Evolutionary conservation across 2,888 invertebrate species (phyloP), one percentile per base, ranked within the genome.

Genomic region (Patella ulyssiponensis): DNA sequence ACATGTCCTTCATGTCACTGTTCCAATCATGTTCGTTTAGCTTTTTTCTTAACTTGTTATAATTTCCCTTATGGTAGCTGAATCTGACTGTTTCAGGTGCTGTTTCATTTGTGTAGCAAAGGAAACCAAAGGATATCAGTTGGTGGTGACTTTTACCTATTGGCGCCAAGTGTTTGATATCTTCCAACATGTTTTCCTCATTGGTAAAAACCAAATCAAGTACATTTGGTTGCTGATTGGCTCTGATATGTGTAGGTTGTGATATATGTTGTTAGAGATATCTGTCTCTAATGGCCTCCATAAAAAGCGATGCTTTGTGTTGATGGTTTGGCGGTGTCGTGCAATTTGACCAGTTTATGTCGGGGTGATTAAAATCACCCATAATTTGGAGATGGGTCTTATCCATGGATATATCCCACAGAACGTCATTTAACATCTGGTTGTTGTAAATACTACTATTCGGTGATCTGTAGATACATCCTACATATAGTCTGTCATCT

Each of bases 171-270:
- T 73, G 54, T 17, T 51, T 12, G 17, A 70, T 17, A 51, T 76
- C 33, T 1, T 1, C 23, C 15, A 77, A 17, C 77, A 77, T 77
- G 5, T 53, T 54, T 33, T 77, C 77, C 73, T 77, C 77, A 23
- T 76, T 77, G 0, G 77, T 77, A 11, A 77, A 33, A 11, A 77
- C 54, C 64, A 77, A 52, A 51, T 77, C 77, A 20, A 77, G 20
- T 11, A 77, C n/a, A 69, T 69, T 77, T 7, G 77, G 69, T 14
- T 17, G 9, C 53, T 77, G 77, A 7, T 33, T 33, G 14, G 15
- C 77, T 77, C 77, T 77, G 72, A 69, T 15, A 53, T 75, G 74
- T 7, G 77, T 77, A n/a, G 69, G 74, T 51, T 75, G 27, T 54
- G 11, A 64, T 2, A 77, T 75, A 69, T 77, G 77, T 44, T 77